phyloP scores from a whole-genome alignment of 2,797 vertebrate species.

The Darevskia nairensis region DNA sequence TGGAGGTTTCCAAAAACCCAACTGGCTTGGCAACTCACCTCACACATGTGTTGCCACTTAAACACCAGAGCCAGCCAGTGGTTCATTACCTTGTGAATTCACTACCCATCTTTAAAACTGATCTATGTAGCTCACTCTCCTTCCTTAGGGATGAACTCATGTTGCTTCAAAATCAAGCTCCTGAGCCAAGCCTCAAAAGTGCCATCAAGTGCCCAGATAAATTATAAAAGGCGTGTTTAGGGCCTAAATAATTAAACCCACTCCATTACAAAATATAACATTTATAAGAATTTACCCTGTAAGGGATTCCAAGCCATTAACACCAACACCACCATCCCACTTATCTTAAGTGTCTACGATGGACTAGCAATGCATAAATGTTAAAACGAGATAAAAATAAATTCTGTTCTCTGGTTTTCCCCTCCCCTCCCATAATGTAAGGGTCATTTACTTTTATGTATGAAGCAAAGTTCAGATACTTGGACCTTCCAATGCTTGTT shows the following conservation, averaged over 20 bases:
- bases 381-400: conserved; percentile 15
- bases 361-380: not conserved
- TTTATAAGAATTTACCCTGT: conserved; percentile 25
- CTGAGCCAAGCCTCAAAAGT: conserved; percentile 8
- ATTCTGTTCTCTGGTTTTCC: not conserved
- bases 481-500: not conserved
- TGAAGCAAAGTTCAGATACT: not conserved
- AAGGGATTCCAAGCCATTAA: conserved; percentile 28
- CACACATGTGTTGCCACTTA: not conserved
- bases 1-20: not conserved
- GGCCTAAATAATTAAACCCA: conserved; percentile 31
- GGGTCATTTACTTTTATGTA: not conserved
- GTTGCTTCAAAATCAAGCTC: conserved; percentile 4
- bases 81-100: not conserved
- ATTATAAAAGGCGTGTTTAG: conserved; percentile 30
- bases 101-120: not conserved
- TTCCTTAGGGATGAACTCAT: not conserved
- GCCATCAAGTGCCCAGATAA: conserved; percentile 14
- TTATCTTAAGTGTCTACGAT: not conserved
- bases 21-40: not conserved
- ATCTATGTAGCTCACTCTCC: not conserved
- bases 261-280: conserved; percentile 39
- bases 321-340: not conserved
- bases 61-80: too few species aligned
- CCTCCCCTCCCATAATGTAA: not conserved